These are phyloP conservation scores for Leptinotarsa juncta DNA, from an alignment of 2,888 invertebrate genomes.

Conservation along the genomic window DNA sequence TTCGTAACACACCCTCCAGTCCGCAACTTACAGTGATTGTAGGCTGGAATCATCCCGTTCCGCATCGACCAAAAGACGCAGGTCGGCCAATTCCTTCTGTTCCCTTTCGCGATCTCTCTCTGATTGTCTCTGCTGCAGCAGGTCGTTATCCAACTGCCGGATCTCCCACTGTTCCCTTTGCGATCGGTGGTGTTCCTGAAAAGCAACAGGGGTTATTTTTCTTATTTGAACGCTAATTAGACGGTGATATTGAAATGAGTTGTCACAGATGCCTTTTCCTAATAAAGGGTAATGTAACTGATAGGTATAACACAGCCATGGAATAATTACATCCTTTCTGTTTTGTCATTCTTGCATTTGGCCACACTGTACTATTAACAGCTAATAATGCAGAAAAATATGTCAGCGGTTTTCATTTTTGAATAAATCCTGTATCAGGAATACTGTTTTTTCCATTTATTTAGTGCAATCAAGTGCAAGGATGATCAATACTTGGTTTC, in stretches of 20 bases:
- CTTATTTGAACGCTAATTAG: not conserved
- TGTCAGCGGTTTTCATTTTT: too few relatives aligned
- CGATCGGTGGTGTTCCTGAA: conserved; percentile 69
- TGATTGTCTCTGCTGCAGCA: conserved; percentile 73
- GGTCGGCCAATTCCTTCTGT: conserved; percentile 68
- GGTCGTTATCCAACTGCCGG: conserved; percentile 71
- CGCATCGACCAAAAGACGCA: conserved; percentile 51
- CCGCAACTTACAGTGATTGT: conserved; percentile 60
- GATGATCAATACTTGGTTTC: too few relatives aligned
- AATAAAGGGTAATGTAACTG: not conserved
- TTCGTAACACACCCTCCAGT: conserved; percentile 2
- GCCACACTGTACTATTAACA: too few relatives aligned
- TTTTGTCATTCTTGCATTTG: too few relatives aligned
- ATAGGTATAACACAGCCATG: not conserved
- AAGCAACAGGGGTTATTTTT: conserved; percentile 1
- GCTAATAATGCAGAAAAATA: too few relatives aligned
- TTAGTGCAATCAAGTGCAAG: too few relatives aligned
- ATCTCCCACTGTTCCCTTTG: conserved; percentile 73
- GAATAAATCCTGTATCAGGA: too few relatives aligned
- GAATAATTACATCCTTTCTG: too few relatives aligned
- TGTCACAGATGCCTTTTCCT: not conserved
- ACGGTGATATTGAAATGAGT: not conserved
- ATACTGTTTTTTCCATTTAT: too few relatives aligned
- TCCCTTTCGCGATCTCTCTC: conserved; percentile 71
- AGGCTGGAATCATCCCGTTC: conserved; percentile 58